Evolutionary conservation across 2,797 vertebrate genomes (phyloP), one percentile per base, ranked within the genome.

Genomic region (Poeciliopsis presidionis): DNA sequence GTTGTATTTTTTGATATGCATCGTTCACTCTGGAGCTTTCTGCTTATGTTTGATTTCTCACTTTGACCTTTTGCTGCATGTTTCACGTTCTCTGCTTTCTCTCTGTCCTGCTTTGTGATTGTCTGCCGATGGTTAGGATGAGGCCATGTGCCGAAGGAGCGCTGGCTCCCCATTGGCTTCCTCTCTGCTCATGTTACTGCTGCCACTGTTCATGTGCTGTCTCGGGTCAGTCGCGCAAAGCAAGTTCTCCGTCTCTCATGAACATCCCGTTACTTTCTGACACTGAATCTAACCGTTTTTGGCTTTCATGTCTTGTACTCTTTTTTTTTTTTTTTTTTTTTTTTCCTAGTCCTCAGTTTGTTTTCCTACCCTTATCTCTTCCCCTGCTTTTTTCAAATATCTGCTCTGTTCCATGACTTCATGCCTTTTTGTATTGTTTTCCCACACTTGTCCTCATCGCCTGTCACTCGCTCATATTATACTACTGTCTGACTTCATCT

Each of bases 131-230:
- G 96, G 95, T 96, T 97, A 98, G 97, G 97, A 98, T 96, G 97
- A 97, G 96, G 96, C 96, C 96, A 94, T 96, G 95, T 98, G 97
- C 95, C 95, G 95, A 93, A 93, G 94, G 95, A 98, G 96, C 96
- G 94, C 92, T 96, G 97, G 96, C 96, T 97, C 95, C 96, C 93
- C 96, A 94, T 96, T 97, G 97, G 97, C 85, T 94, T 95, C 97
- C 28, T 95, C 96, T 96, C 96, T 96, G 96, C 94, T 96, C 96
- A 97, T 97, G 96, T 97, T 97, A 96, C 97, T 97, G 96, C 97
- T 96, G 96, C 97, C 97, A 96, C 96, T 97, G 96, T 97, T 97
- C 96, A 96, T 98, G 95, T 97, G 96, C 96, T 97, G 95, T 97
- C 96, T 96, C 96, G 97, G 96, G 96, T 97, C 96, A 98, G 96